These are phyloP conservation scores for Macquaria ambigua DNA, from an alignment of 2,113 vertebrate genomes.

Conservation along the genomic window DNA sequence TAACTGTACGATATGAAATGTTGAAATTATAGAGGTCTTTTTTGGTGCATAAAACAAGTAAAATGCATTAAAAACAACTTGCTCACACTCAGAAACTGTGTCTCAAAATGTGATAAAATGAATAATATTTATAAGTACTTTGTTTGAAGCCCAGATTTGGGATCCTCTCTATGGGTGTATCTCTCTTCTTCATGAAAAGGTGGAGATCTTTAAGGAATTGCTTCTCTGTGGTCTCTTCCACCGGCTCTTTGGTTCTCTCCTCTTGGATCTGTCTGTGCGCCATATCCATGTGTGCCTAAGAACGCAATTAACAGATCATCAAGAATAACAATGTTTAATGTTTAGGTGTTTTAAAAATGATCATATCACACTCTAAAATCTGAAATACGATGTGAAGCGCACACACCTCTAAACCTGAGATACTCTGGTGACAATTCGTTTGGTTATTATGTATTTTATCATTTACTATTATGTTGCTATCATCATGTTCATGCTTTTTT, in stretches of 20 bases:
- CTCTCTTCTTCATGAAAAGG: slow-evolving; percentile 84
- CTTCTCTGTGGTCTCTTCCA: slow-evolving; percentile 71
- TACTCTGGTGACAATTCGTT: not conserved
- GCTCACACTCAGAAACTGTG: not conserved
- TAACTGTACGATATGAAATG: not conserved
- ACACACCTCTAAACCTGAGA: not conserved
- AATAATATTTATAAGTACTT: slow-evolving; percentile 71
- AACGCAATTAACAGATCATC: not conserved
- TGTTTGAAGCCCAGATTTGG: slow-evolving; percentile 87
- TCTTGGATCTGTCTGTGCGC: slow-evolving; percentile 23
- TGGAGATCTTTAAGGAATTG: slow-evolving; percentile 83
- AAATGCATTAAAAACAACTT: not conserved
- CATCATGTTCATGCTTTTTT: not conserved
- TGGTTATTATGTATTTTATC: not conserved
- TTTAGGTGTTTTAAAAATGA: not conserved
- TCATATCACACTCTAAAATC: not conserved
- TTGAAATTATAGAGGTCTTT: not conserved
- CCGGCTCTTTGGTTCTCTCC: slow-evolving; percentile 29
- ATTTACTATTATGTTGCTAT: not conserved
- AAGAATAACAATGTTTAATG: not conserved
- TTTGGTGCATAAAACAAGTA: not conserved
- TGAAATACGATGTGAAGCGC: not conserved
- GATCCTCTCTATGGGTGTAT: slow-evolving; percentile 84
- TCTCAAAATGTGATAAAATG: not conserved
- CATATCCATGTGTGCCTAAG: slow-evolving; percentile 56